These are phyloP conservation scores for Macquaria ambigua DNA, from an alignment of 2,113 vertebrate species.

Conservation along the genomic window DNA sequence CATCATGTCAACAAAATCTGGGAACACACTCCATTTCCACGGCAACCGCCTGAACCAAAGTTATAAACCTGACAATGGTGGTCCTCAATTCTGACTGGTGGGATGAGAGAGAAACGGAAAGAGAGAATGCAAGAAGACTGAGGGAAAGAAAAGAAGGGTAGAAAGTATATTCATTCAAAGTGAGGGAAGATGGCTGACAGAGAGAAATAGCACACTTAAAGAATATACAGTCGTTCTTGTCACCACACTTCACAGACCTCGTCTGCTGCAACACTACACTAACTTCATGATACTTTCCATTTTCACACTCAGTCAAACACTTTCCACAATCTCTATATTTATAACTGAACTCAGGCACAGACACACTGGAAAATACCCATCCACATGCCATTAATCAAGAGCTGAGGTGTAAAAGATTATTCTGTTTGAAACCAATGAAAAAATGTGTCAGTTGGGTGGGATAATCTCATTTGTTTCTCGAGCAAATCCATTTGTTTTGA, in stretches of 20 bases:
- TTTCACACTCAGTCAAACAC: slow-evolving; percentile 69
- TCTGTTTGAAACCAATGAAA: slow-evolving; percentile 32
- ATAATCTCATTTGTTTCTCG: slow-evolving; percentile 50
- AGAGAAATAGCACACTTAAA: slow-evolving; percentile 20
- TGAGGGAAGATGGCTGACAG: slow-evolving; percentile 27
- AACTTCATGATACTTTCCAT: slow-evolving; percentile 64
- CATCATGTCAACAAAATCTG: neutral
- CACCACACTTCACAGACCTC: slow-evolving; percentile 38
- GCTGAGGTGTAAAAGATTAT: slow-evolving; percentile 44
- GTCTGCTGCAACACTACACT: slow-evolving; percentile 51
- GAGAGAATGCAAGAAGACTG: neutral
- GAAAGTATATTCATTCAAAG: neutral
- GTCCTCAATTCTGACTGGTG: neutral
- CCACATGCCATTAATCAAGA: slow-evolving; percentile 52
- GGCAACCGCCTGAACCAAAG: neutral
- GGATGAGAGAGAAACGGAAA: neutral
- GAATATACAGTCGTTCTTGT: slow-evolving; percentile 21
- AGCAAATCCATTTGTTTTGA: slow-evolving; percentile 38
- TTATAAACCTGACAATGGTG: neutral
- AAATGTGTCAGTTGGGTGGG: neutral
- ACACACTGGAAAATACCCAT: slow-evolving; percentile 32
- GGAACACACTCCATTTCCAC: neutral
- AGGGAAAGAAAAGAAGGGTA: neutral
- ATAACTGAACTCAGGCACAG: slow-evolving; percentile 22
- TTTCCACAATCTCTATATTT: slow-evolving; percentile 52